These are phyloP conservation scores for Bos indicus DNA, from an alignment of 2,113 vertebrate species.

Conservation along the genomic window DNA sequence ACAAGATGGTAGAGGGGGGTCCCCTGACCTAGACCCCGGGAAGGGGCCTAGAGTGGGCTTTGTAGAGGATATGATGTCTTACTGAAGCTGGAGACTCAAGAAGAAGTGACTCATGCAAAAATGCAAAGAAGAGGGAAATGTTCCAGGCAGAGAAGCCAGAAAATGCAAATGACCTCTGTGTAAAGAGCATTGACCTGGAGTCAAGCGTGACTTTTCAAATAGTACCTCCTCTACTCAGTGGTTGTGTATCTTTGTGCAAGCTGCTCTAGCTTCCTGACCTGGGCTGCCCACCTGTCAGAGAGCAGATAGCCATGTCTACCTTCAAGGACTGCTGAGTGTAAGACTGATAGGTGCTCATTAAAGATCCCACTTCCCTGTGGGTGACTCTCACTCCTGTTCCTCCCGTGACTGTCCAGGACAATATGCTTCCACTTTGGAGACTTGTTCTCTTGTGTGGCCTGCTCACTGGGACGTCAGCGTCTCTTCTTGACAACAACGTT, in stretches of 20 bases:
- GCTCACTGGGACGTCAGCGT: constrained; percentile 7
- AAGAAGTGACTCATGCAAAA: not conserved
- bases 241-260: not conserved
- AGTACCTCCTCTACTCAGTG: not conserved
- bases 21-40: not conserved
- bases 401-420: not conserved
- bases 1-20: not conserved
- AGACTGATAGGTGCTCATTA: not conserved
- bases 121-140: not conserved
- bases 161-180: not conserved
- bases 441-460: constrained; percentile 28
- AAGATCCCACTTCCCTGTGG: not conserved
- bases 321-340: not conserved
- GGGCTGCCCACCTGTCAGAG: not conserved
- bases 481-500: not conserved
- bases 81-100: not conserved
- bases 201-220: not conserved
- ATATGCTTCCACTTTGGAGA: constrained; percentile 60
- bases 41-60: not conserved
- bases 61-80: not conserved
- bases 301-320: not conserved
- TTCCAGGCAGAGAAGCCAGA: not conserved
- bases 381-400: not conserved
- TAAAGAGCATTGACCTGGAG: not conserved
- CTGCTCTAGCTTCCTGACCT: not conserved